phyloP scores from a whole-genome alignment of 2,888 invertebrate genomes.

The Elysia crispata region DNA sequence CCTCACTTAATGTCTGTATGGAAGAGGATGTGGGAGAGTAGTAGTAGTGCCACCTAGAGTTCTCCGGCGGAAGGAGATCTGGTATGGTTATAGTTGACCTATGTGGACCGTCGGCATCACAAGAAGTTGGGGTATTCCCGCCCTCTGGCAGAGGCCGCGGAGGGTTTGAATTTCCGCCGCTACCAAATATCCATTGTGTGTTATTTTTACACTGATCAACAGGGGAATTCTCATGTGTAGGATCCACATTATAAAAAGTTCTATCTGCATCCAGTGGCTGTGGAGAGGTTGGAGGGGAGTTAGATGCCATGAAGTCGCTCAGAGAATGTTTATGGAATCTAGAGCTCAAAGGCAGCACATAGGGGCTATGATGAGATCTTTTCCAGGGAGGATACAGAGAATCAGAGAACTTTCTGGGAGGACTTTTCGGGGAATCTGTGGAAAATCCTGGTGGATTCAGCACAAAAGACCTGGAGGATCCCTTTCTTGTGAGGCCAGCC shows the following conservation, averaged over 20 bases:
- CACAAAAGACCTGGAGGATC: neutral
- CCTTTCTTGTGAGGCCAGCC: neutral
- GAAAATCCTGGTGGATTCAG: neutral
- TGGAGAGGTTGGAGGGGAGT: no score
- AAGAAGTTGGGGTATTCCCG: neutral
- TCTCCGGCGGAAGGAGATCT: neutral
- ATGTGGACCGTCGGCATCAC: neutral
- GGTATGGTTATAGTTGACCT: no score
- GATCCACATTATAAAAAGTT: no score
- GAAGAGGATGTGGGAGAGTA: slow-evolving; percentile 31
- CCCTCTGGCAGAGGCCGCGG: neutral
- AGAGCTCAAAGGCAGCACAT: no score
- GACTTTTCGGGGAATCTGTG: neutral
- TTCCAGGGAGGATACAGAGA: no score
- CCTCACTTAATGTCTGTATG: slow-evolving; percentile 12
- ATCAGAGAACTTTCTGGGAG: no score
- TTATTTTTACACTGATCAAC: neutral
- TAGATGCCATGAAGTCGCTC: no score
- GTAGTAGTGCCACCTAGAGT: slow-evolving; percentile 3
- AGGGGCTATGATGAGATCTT: no score
- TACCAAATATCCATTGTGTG: neutral
- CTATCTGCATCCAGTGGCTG: no score
- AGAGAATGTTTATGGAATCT: no score
- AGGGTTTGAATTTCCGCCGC: neutral
- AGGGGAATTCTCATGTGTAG: no score